Conservation (phyloP, 2,113 vertebrate species). For the Brienomyrus longianalis region DNA sequence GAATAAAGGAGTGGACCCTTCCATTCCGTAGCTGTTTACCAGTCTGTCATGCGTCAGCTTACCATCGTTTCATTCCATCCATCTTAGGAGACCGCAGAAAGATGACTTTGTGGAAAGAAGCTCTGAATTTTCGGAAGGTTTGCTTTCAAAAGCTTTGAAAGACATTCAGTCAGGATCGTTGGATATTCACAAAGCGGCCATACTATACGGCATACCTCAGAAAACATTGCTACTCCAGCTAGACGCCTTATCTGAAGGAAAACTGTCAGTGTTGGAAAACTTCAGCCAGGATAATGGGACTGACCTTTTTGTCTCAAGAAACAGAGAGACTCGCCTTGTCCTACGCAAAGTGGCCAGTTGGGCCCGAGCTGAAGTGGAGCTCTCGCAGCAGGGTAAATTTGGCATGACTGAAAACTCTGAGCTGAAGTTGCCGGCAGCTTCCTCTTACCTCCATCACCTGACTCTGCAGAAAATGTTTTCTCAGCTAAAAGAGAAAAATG, state of each 20-base stretch:
- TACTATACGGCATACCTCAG: conserved; percentile 99
- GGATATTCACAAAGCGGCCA: conserved; percentile 93
- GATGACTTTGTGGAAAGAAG: conserved; percentile 97
- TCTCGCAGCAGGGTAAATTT: conserved; percentile 74
- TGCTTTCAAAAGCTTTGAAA: conserved; percentile 99
- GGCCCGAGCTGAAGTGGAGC: conserved; percentile 82
- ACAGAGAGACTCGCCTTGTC: conserved; percentile 82
- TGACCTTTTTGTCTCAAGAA: conserved; percentile 76
- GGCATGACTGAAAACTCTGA: conserved; percentile 76
- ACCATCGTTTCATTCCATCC: conserved; percentile 99
- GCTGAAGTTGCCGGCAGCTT: conserved; percentile 82
- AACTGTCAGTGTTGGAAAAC: conserved; percentile 72
- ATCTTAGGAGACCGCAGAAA: conserved; percentile 97
- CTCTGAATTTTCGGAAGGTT: conserved; percentile 97
- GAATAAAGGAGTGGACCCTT: conserved; percentile 99
- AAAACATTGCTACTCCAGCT: conserved; percentile 88
- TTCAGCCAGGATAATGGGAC: conserved; percentile 68
- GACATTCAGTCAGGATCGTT: conserved; percentile 97
- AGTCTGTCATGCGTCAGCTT: conserved; percentile 91
- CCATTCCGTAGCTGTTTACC: conserved; percentile 87
- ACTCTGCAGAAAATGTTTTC: conserved; percentile 85
- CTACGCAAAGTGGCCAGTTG: conserved; percentile 92
- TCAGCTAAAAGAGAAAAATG: conserved; percentile 78
- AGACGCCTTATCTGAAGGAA: conserved; percentile 80
- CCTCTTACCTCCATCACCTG: conserved; percentile 89